Conservation (phyloP, 2,797 vertebrate species). For the Syncerus caffer region DNA sequence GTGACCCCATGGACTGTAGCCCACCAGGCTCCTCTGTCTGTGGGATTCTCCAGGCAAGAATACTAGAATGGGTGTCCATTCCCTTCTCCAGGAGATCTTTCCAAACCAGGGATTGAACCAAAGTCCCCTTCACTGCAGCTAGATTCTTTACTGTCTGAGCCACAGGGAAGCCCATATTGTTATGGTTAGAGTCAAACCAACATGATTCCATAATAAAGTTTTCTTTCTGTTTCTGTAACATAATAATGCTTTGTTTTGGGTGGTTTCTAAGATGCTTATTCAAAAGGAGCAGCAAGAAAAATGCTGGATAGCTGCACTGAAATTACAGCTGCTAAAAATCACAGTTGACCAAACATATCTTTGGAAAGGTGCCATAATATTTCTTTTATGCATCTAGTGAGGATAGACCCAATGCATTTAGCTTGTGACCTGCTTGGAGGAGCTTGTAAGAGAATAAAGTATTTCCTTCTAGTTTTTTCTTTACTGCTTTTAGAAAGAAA, state of each 20-base stretch:
- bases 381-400: slow-evolving; percentile 80
- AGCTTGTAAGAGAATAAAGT: slow-evolving; percentile 57
- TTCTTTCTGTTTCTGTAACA: slow-evolving; percentile 74
- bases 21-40: not conserved
- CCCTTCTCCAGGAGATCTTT: not conserved
- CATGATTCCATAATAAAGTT: slow-evolving; percentile 75
- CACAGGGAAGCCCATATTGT: not conserved
- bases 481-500: slow-evolving; percentile 67
- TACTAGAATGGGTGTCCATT: not conserved
- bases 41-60: not conserved
- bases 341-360: slow-evolving; percentile 80
- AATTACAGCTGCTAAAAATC: slow-evolving; percentile 78
- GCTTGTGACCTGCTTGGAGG: slow-evolving; percentile 78
- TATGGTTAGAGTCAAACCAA: slow-evolving; percentile 74
- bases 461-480: slow-evolving; percentile 61
- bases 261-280: slow-evolving; percentile 78
- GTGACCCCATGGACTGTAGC: not conserved
- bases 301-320: slow-evolving; percentile 76
- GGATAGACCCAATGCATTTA: slow-evolving; percentile 73
- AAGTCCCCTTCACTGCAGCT: not conserved
- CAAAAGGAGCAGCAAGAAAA: slow-evolving; percentile 77
- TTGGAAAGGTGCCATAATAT: slow-evolving; percentile 76
- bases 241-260: slow-evolving; percentile 74
- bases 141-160: not conserved
- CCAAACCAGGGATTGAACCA: not conserved